A percentile compares a stretch with the other conserved stretches of the same genome.
Conservation (phyloP, 2,113 vertebrate species). For the Mustela lutreola region DNA sequence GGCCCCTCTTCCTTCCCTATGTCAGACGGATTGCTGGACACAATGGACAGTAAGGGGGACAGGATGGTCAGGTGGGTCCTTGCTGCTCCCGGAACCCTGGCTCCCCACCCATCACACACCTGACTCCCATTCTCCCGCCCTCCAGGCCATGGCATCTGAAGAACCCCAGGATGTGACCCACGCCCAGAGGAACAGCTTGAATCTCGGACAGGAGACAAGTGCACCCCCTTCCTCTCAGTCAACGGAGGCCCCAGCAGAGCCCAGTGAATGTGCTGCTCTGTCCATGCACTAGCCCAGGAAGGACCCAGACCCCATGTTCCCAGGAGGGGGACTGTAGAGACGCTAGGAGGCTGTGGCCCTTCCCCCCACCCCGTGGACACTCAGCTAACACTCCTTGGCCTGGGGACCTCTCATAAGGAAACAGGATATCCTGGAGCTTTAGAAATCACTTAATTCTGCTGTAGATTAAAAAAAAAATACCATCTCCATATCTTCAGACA, state of each 20-base stretch:
- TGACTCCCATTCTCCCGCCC: neutral
- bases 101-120: neutral
- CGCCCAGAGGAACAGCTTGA: neutral
- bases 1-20: neutral
- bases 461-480: neutral
- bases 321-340: neutral
- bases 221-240: neutral
- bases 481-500: neutral
- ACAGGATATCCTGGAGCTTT: no score
- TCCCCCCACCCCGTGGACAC: neutral
- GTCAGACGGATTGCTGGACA: no score
- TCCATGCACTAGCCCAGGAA: neutral
- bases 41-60: fast-evolving
- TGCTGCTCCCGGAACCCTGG: neutral
- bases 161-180: neutral
- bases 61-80: neutral
- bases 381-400: neutral
- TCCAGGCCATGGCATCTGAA: neutral
- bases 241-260: neutral
- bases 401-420: neutral
- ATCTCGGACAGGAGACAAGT: fast-evolving
- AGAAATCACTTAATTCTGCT: neutral
- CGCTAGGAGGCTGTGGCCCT: no score
- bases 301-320: neutral
- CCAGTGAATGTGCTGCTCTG: neutral